Percentiles rank a stretch among this genome's conserved stretches.
phyloP scores from a whole-genome alignment of 2,113 vertebrate genomes.

The Eulacestoma nigropectus region DNA sequence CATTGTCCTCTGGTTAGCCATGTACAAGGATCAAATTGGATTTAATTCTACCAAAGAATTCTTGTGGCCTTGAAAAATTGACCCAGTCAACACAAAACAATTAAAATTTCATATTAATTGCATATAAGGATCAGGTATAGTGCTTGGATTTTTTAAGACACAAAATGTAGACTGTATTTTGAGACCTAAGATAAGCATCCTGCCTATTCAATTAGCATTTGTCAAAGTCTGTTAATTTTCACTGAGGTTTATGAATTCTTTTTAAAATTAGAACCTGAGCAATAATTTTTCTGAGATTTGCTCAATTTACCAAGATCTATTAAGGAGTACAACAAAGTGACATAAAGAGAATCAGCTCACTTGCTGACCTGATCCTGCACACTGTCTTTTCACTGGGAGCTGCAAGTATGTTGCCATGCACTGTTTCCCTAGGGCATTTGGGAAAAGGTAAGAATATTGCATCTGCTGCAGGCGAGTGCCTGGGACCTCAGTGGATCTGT shows the following conservation, averaged over 20 bases:
- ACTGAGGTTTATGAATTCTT: neutral
- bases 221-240: neutral
- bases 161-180: neutral
- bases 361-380: neutral
- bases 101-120: neutral
- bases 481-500: neutral
- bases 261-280: neutral
- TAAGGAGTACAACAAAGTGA: neutral
- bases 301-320: neutral
- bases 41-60: neutral
- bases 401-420: neutral
- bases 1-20: neutral
- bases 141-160: neutral
- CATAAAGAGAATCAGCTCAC: neutral
- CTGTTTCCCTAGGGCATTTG: neutral
- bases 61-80: constrained; percentile 2
- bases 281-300: neutral
- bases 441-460: neutral
- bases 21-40: neutral
- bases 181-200: neutral
- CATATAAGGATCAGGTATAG: neutral
- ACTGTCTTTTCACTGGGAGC: neutral
- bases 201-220: neutral
- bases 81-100: neutral
- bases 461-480: neutral